Evolutionary conservation across 2,113 vertebrate species (phyloP), one percentile per base, ranked within the genome.

Genomic region (Jaculus jaculus): DNA sequence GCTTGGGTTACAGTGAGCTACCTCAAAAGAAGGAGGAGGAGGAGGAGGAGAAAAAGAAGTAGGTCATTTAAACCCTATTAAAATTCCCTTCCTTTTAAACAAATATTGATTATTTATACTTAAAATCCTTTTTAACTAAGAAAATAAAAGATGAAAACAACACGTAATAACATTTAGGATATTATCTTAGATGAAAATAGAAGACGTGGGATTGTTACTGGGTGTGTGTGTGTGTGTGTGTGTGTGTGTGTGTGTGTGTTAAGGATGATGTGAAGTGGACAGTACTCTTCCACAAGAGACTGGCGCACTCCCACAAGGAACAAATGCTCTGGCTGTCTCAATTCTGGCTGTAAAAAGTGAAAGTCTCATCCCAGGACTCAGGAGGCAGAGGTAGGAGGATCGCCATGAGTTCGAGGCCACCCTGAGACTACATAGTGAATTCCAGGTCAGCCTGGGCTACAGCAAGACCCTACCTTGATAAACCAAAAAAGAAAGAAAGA

Each of bases 81-180:
- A 92, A 96, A 89, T 72, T 61, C 10, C 10, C 51, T 94, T 91
- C 9, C 7, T 94, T 96, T 93, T 39, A 81, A 89, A 91, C 83
- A n/a, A 91, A 69, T 51, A n/a, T 54, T 6, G 20, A 37, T 34
- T 89, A 77, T 72, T 72, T 75, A 28, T 66, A 84, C 37, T 87
- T 80, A 89, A 80, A 51, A 72, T 4, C 21, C 3, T 80, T 92
- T 92, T 92, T 37, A 87, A 87, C 61, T 39, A 85, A 60, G 21
- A 82, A 93, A 97, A 89, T 75, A 75, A 88, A 87, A 71, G 16
- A 69, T 54, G n/a, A 9, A 61, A 69, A 92, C n/a, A 87, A 47
- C 28, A 47, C 74, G 91, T 73, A 92, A 73, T 32, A 73, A 63
- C 47, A 86, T 80, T 91, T 75, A 95, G 21, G 79, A 73, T 78